Evolutionary conservation across 2,888 invertebrate species (phyloP), one percentile per base, ranked within the genome.

Genomic region (Oeneis ivallda): DNA sequence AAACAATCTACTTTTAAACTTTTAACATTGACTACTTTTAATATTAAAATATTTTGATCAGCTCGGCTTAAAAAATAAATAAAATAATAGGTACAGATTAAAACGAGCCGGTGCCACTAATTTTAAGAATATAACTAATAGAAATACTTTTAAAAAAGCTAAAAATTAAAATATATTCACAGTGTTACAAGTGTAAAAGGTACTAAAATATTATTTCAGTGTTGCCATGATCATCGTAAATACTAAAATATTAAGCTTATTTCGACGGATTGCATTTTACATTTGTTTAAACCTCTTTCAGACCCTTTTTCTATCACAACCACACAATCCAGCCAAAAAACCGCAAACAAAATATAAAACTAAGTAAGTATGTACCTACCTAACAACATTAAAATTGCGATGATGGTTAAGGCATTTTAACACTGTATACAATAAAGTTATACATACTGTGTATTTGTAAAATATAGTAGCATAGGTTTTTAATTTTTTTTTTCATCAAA

Each of bases 161-260:
- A 49, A 49, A 47, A 47, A 60, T 39, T 49, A 60, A 49, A 17
- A 37, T 19, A 17, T 60, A 54, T 54, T 52, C 52, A 59, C 37
- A 62, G 54, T 62, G 62, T 63, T 63, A 49, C 75, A 79, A 78
- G 78, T 78, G 82, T 83, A 81, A 81, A 83, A 83, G 68, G 43
- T 62, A 70, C 63, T 70, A 69, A 66, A 71, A 71, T 65, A 61
- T 54, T 63, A 49, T 45, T 34, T 62, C 56, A 65, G 53, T 67
- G 57, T 70, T 53, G 60, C 61, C 59, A 63, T 17, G 64, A 15
- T 66, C 13, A 26, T 49, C 9, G 62, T 58, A 66, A 60, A 62
- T 62, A 59, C 11, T 62, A 64, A 45, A 52, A 45, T 65, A 57
- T 56, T 66, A 74, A 70, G 66, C 68, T 68, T 63, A 64, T 66